Evolutionary conservation across 2,888 invertebrate species (phyloP).

Genomic region (Zygothrica quintamaculata): DNA sequence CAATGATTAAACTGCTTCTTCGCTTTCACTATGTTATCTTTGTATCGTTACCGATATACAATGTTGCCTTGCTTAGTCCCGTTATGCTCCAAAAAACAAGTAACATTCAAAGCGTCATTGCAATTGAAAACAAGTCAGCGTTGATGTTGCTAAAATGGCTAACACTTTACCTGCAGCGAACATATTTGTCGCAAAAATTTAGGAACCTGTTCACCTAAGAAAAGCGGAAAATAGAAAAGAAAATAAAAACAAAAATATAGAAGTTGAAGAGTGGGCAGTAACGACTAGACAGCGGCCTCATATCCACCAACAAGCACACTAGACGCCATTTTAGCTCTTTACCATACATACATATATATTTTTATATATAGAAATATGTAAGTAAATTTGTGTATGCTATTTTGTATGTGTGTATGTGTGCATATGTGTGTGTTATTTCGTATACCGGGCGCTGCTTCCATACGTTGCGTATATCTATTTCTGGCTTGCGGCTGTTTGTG

Average conservation of each 20-base stretch:
- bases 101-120: constrained; percentile 70
- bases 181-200: constrained; percentile 63
- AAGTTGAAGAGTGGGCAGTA: constrained; percentile 62
- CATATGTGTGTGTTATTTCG: constrained; percentile 20
- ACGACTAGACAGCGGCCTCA: constrained; percentile 49
- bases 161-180: constrained; percentile 32
- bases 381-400: constrained; percentile 9
- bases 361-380: neutral
- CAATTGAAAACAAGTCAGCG: constrained; percentile 52
- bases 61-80: constrained; percentile 32
- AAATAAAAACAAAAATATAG: constrained; percentile 36
- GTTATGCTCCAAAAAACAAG: constrained; percentile 58
- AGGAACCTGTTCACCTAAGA: constrained; percentile 73
- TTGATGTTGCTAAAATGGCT: constrained; percentile 44
- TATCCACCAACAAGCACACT: constrained; percentile 26
- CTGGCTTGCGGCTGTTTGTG: constrained; percentile 56
- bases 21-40: constrained; percentile 55
- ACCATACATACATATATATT: constrained; percentile 24
- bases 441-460: constrained; percentile 33
- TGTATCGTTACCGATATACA: constrained; percentile 54
- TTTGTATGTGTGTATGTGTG: constrained; percentile 1
- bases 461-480: constrained; percentile 57
- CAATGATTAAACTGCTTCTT: constrained; percentile 20
- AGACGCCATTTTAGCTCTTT: constrained; percentile 68
- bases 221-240: constrained; percentile 25